Evolutionary conservation across 2,797 vertebrate genomes (phyloP).

Genomic region (Bovichtus variegatus): DNA sequence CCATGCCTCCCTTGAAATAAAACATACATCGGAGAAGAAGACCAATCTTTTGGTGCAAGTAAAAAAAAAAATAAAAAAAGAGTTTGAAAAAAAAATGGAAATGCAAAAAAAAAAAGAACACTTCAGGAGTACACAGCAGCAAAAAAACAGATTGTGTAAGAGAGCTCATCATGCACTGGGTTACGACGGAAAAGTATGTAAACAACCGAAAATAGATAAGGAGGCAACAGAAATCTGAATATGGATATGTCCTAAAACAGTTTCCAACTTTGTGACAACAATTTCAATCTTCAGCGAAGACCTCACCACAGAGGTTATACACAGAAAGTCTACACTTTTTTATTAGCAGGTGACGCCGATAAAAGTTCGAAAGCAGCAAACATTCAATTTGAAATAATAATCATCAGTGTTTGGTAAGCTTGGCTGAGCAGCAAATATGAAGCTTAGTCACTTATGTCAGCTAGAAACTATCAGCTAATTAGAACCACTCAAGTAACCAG

Average conservation of each 20-base stretch:
- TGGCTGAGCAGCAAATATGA: constrained; percentile 51
- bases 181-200: background rate
- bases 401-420: constrained; percentile 22
- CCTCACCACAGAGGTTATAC: background rate
- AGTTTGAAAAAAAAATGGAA: background rate
- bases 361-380: constrained; percentile 5
- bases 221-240: background rate
- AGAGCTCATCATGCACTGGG: background rate
- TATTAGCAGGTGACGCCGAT: background rate
- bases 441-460: constrained; percentile 44
- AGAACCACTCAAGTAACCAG: constrained; percentile 55
- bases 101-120: background rate
- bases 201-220: background rate
- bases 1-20: constrained; percentile 18
- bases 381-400: constrained; percentile 29
- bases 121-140: background rate
- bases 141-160: background rate
- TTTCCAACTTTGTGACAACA: background rate
- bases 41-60: constrained; percentile 1
- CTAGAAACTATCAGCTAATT: constrained; percentile 59
- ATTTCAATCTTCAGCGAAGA: background rate
- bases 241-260: background rate
- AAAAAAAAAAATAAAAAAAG: too few species aligned
- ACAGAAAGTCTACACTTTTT: background rate
- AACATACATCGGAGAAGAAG: constrained; percentile 8